Conservation (phyloP, 92 coral and sea anemone species). For the Pocillopora grandis region DNA sequence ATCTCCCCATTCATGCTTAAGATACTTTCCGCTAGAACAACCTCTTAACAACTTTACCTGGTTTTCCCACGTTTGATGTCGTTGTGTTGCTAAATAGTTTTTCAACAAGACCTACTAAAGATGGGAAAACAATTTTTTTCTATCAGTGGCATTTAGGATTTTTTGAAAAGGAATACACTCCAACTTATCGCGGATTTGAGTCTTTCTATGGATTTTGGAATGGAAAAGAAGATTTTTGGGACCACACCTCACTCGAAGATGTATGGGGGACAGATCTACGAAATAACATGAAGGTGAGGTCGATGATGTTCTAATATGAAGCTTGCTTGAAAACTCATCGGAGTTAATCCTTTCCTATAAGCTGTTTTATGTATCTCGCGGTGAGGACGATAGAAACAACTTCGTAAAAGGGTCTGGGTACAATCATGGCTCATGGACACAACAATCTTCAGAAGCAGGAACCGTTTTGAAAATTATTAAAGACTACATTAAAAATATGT, state of each 20-base stretch:
- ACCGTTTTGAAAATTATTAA: too few species aligned
- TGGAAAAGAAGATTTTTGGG: conserved; percentile 98
- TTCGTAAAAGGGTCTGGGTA: background rate
- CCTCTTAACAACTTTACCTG: too few species aligned
- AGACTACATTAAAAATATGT: too few species aligned
- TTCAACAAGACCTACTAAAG: too few species aligned
- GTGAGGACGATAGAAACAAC: too few species aligned
- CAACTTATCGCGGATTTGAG: conserved; percentile 91
- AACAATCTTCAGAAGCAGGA: too few species aligned
- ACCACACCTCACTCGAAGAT: conserved; percentile 81
- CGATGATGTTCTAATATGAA: background rate
- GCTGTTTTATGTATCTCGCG: too few species aligned
- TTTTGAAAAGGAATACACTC: conserved; percentile 95
- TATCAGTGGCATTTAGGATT: conserved; percentile 97
- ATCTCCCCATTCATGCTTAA: too few species aligned
- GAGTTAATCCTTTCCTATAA: background rate
- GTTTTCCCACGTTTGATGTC: too few species aligned
- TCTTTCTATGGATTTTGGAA: conserved; percentile 95
- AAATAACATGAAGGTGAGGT: conserved; percentile 79
- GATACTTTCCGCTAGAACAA: too few species aligned
- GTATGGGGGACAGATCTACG: conserved; percentile 89
- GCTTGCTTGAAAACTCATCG: too few species aligned
- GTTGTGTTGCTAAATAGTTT: too few species aligned
- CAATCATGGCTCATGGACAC: background rate
- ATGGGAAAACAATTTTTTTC: background rate